Percentiles rank a stretch among this genome's conserved stretches.
These are phyloP conservation scores for Orthosia gothica DNA, from an alignment of 2,888 invertebrate species.

Conservation along the genomic window DNA sequence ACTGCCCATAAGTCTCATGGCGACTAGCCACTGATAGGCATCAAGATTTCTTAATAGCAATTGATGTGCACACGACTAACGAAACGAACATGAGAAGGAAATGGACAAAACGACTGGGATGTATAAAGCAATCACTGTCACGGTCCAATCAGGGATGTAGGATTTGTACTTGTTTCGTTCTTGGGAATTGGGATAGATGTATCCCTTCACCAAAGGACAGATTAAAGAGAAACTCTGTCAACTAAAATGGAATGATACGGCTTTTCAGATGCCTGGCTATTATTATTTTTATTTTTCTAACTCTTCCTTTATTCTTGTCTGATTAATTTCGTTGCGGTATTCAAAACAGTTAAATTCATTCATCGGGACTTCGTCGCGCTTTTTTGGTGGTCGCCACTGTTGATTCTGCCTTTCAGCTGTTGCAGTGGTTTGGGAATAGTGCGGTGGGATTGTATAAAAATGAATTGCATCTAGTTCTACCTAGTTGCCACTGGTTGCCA, in stretches of 20 bases:
- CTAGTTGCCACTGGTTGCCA: too few species aligned
- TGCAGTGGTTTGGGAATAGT: too few species aligned
- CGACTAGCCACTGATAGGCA: conserved; percentile 4
- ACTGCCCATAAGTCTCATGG: not conserved
- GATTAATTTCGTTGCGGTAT: too few species aligned
- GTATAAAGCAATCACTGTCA: conserved; percentile 31
- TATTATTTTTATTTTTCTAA: not conserved
- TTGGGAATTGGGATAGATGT: not conserved
- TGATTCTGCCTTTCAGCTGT: too few species aligned
- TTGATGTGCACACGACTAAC: conserved; percentile 47
- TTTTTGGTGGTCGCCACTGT: too few species aligned
- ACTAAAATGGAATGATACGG: not conserved
- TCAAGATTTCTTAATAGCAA: conserved; percentile 39
- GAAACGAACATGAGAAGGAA: conserved; percentile 33
- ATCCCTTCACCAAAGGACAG: not conserved
- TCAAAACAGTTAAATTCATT: too few species aligned
- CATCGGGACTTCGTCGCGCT: too few species aligned
- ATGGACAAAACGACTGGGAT: conserved; percentile 19
- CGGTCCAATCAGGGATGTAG: conserved; percentile 27
- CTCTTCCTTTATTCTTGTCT: too few species aligned
- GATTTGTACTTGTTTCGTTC: conserved; percentile 28
- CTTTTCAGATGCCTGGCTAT: not conserved
- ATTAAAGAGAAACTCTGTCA: not conserved
- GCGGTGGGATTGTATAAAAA: too few species aligned
- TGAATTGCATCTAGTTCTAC: too few species aligned